Base-by-base conservation (phyloP, 2,113 vertebrate species). In the Gopherus evgoodei region DNA sequence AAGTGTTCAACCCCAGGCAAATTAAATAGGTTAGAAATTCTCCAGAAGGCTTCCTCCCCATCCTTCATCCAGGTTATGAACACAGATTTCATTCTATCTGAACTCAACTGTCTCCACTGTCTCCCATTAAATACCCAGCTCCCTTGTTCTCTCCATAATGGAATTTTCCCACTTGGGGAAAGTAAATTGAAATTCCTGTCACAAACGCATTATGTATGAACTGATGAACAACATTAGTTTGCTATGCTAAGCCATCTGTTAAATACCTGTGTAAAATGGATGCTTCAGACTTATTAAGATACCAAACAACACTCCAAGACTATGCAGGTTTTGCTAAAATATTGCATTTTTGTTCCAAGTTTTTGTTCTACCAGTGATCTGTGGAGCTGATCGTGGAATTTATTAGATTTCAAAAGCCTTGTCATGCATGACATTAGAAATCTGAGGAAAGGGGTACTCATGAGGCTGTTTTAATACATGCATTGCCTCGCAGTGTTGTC, bases 161-260 rank as follows among this genome's bases (percentile, higher is more conserved):
- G 96, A 94, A 96, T 97, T 97, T 96, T 91, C 93, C 90, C 94
- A 93, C 83, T 96, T 90, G 95, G 50, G 62, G 75, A 87, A 92
- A 62, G 75, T 88, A 94, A 75, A 95, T 89, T 97, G 97, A 97
- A 96, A 97, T 96, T 89, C 91, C 62, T 11, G 2, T 87, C 92
- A 38, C 35, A 95, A 83, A 93, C 65, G 86, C 94, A 93, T 97
- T 97, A 96, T 95, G 96, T 56, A 94, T 97, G 97, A 97, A 92
- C 16, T 29, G 80, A 90, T 86, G 96, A 95, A 97, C 84, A 88
- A 94, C 92, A 44, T 81, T 69, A 29, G 86, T 93, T 96, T 91
- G 90, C 93, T 42, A 82, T 27, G 95, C 80, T 21, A 31, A 84
- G 92, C 98, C 98, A 98, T 98, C 98, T 98, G 98, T 94, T 97